phyloP scores from a whole-genome alignment of 2,797 vertebrate species.

The Darevskia mixta region DNA sequence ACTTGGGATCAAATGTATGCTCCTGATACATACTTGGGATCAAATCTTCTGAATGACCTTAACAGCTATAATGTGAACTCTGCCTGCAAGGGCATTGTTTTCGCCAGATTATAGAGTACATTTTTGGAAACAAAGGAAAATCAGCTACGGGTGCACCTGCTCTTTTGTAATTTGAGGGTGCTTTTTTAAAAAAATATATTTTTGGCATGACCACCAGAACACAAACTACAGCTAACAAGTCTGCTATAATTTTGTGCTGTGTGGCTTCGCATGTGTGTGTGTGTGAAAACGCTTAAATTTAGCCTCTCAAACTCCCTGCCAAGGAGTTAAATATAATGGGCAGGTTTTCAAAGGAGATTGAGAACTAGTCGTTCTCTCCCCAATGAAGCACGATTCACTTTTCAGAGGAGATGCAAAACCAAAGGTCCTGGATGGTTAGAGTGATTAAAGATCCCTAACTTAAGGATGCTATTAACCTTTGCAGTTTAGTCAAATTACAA shows the following conservation, averaged over 20 bases:
- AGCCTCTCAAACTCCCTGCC: constrained; percentile 33
- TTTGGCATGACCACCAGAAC: constrained; percentile 1
- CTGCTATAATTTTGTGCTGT: not conserved
- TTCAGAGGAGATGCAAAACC: constrained; percentile 45
- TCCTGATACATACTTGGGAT: constrained; percentile 14
- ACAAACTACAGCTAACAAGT: constrained; percentile 11
- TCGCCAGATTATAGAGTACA: not conserved
- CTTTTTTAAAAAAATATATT: not conserved
- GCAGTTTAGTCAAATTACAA: constrained; percentile 34
- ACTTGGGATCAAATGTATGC: no score
- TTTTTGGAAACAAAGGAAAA: constrained; percentile 29
- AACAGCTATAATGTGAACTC: constrained; percentile 12
- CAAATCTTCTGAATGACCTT: constrained; percentile 12
- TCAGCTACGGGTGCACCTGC: not conserved
- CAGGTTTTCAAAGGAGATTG: not conserved
- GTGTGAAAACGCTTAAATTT: not conserved
- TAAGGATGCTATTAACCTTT: constrained; percentile 45
- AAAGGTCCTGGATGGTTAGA: constrained; percentile 34
- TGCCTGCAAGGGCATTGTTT: not conserved
- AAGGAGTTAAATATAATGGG: constrained; percentile 29
- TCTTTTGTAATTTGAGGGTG: not conserved
- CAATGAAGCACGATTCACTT: constrained; percentile 35
- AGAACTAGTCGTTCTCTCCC: not conserved
- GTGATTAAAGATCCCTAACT: constrained; percentile 50
- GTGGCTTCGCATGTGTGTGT: not conserved